Evolutionary conservation across 2,888 invertebrate species (phyloP).

Genomic region (Teleogryllus oceanicus): DNA sequence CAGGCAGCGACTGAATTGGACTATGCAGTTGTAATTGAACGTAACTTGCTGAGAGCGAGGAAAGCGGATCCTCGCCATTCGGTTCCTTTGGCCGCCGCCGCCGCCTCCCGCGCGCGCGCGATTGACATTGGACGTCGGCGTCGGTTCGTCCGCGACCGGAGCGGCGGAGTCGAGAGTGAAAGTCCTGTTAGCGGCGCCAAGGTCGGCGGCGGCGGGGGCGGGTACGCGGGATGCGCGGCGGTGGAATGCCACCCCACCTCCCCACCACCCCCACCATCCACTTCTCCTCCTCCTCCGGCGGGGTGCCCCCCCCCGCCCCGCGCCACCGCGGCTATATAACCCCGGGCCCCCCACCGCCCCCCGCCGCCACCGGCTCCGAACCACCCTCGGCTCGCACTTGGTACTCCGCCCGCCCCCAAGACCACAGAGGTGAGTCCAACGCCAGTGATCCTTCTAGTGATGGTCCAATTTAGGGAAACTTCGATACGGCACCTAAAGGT

Average conservation of each 20-base stretch:
- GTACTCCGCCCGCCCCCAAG: not conserved
- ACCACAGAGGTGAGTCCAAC: not conserved
- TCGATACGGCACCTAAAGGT: too few relatives aligned
- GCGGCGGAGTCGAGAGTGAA: constrained; percentile 31
- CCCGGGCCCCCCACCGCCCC: too few relatives aligned
- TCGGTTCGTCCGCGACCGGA: not conserved
- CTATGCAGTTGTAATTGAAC: too few relatives aligned
- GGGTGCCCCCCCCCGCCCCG: not conserved
- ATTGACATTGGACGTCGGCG: not conserved
- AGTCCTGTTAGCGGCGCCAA: constrained; percentile 33
- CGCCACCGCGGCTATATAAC: constrained; percentile 4
- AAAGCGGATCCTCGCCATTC: too few relatives aligned
- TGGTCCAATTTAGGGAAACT: too few relatives aligned
- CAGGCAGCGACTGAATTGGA: too few relatives aligned
- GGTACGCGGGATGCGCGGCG: not conserved
- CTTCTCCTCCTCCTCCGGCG: not conserved
- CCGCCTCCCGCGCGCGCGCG: not conserved
- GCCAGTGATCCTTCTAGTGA: too few relatives aligned
- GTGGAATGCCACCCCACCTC: not conserved
- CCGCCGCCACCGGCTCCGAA: too few relatives aligned
- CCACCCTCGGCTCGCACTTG: too few relatives aligned
- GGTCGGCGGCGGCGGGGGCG: constrained; percentile 23
- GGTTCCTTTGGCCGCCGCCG: too few relatives aligned
- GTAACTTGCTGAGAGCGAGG: too few relatives aligned
- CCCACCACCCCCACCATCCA: not conserved